phyloP scores from a whole-genome alignment of 35 echinoderm and acorn worm genomes.

The Chiridota heheva region DNA sequence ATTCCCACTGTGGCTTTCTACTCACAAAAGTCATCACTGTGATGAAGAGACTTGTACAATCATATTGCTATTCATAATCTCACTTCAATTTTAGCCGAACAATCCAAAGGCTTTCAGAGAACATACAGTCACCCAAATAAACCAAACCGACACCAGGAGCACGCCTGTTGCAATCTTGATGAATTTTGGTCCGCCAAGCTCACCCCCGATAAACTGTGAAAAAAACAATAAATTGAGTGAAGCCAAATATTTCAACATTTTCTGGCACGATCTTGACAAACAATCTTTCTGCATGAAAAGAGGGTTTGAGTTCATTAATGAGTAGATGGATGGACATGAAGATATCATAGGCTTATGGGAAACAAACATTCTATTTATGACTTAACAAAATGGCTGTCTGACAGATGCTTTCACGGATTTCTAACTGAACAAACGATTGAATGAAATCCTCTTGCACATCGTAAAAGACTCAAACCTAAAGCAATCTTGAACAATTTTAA shows the following conservation, averaged over 20 bases:
- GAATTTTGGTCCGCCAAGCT: conserved; percentile 68
- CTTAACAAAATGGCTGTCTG: too few species aligned
- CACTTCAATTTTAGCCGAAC: too few species aligned
- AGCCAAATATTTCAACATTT: background rate
- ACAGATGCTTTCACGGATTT: too few species aligned
- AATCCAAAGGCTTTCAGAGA: conserved; percentile 53
- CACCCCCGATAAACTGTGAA: conserved; percentile 70
- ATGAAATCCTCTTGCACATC: too few species aligned
- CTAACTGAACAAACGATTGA: too few species aligned
- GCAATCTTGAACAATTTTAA: too few species aligned
- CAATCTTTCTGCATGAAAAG: background rate
- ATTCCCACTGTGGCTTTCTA: too few species aligned
- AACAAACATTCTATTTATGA: background rate
- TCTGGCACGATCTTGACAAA: background rate
- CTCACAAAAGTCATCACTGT: too few species aligned
- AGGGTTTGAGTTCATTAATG: background rate
- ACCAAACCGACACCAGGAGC: conserved; percentile 61
- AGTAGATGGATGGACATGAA: background rate
- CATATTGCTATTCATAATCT: too few species aligned
- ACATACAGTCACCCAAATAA: conserved; percentile 51
- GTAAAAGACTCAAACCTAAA: too few species aligned
- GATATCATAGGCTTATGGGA: background rate
- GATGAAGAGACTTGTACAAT: too few species aligned
- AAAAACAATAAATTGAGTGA: conserved; percentile 17
- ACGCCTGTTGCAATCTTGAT: conserved; percentile 45